These are phyloP conservation scores for Perca fluviatilis DNA, from an alignment of 2,113 vertebrate genomes.

Conservation along the genomic window DNA sequence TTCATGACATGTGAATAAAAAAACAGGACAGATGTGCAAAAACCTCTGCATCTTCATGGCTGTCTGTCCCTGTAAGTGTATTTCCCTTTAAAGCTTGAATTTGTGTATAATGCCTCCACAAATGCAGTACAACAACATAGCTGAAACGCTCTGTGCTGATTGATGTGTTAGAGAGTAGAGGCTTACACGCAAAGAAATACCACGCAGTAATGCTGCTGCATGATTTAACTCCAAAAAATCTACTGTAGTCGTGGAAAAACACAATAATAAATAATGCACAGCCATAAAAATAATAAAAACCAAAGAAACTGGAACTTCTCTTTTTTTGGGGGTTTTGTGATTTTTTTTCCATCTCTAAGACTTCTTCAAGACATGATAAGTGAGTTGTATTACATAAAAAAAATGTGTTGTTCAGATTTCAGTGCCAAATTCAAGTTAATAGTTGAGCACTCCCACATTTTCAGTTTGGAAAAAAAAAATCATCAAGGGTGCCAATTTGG, in stretches of 20 bases:
- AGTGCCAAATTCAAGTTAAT: constrained; percentile 35
- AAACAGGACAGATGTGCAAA: constrained; percentile 68
- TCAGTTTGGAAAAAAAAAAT: constrained; percentile 53
- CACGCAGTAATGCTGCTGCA: not conserved
- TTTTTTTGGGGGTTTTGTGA: not conserved
- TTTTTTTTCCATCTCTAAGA: not conserved
- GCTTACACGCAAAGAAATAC: not conserved
- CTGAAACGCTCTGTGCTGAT: not conserved
- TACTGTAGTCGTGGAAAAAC: not conserved
- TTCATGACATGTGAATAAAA: constrained; percentile 32
- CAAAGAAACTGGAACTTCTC: not conserved
- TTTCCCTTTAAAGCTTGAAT: constrained; percentile 65
- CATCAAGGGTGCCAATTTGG: constrained; percentile 82
- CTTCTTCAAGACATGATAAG: not conserved
- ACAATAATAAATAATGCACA: not conserved
- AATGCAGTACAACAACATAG: constrained; percentile 10
- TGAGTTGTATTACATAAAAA: not conserved
- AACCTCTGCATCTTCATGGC: constrained; percentile 55
- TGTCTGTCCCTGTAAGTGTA: constrained; percentile 51
- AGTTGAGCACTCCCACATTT: constrained; percentile 42
- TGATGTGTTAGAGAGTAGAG: not conserved
- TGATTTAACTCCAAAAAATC: not conserved
- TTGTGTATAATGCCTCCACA: constrained; percentile 35
- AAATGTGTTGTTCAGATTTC: not conserved
- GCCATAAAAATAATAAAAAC: not conserved